Conservation (phyloP, 2,888 invertebrate genomes). For the Hyalella azteca region DNA sequence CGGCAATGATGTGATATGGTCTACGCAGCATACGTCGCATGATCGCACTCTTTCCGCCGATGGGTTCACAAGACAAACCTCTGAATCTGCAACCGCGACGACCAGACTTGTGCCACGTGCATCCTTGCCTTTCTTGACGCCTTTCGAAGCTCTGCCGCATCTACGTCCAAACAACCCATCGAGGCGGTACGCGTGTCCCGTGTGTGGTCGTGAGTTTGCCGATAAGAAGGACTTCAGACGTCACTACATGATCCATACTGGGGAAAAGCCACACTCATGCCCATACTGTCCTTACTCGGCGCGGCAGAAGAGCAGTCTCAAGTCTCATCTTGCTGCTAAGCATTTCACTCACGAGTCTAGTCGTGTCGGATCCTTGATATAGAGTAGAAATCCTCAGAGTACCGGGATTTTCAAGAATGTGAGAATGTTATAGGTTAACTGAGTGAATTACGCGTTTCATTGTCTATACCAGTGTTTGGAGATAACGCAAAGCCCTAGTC, state of each 20-base stretch:
- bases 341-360: not conserved
- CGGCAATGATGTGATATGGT: not conserved
- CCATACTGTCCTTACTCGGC: not conserved
- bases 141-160: not conserved
- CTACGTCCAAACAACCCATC: not conserved
- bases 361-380: too few relatives aligned
- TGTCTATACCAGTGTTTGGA: too few relatives aligned
- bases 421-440: too few relatives aligned
- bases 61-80: not conserved
- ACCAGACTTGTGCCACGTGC: not conserved
- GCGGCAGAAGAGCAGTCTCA: constrained; percentile 39
- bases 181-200: not conserved
- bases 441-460: too few relatives aligned
- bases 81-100: not conserved
- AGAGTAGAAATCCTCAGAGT: too few relatives aligned
- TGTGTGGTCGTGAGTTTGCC: not conserved
- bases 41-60: too few relatives aligned
- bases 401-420: too few relatives aligned
- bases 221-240: not conserved
- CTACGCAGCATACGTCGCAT: not conserved
- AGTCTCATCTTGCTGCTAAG: not conserved
- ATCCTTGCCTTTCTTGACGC: not conserved
- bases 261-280: constrained; percentile 12
- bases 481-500: too few relatives aligned
- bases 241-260: constrained; percentile 17